phyloP scores from a whole-genome alignment of 1,140 invertebrate genomes.

The Alviniconcha marisindica region DNA sequence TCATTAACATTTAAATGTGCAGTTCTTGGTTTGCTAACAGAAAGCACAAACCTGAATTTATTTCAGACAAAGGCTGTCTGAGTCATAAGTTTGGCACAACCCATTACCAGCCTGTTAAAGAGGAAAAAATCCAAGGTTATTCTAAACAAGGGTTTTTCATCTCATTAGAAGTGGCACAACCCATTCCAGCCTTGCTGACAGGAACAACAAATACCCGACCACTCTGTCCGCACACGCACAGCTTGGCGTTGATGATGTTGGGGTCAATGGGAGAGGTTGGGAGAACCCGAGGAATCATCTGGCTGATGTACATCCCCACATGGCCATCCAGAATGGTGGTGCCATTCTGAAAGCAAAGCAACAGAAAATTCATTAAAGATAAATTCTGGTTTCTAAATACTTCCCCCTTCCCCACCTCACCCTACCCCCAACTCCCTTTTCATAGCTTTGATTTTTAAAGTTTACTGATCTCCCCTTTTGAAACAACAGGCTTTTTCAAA shows the following conservation, averaged over 20 bases:
- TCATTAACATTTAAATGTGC: too few relatives aligned
- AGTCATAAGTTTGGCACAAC: too few relatives aligned
- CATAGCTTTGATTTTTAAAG: too few relatives aligned
- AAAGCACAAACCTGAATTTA: too few relatives aligned
- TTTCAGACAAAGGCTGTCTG: too few relatives aligned
- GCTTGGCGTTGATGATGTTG: constrained; percentile 41
- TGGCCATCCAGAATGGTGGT: constrained; percentile 30
- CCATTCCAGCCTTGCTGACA: constrained; percentile 25
- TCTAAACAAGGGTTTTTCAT: constrained; percentile 40
- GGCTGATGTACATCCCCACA: constrained; percentile 26
- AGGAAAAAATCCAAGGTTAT: too few relatives aligned
- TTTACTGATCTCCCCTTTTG: too few relatives aligned
- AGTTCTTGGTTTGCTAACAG: too few relatives aligned
- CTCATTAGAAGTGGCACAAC: constrained; percentile 29
- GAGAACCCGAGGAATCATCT: background rate
- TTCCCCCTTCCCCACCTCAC: too few relatives aligned
- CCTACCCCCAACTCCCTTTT: too few relatives aligned
- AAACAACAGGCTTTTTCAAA: background rate
- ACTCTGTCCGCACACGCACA: constrained; percentile 51
- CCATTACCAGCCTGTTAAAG: too few relatives aligned
- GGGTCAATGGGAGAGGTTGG: background rate
- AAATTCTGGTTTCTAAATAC: background rate
- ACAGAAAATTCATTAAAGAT: constrained; percentile 5
- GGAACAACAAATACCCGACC: constrained; percentile 48
- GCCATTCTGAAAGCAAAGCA: constrained; percentile 30